Conservation (phyloP, 2,113 vertebrate genomes). For the Phrynosoma blainvillii region DNA sequence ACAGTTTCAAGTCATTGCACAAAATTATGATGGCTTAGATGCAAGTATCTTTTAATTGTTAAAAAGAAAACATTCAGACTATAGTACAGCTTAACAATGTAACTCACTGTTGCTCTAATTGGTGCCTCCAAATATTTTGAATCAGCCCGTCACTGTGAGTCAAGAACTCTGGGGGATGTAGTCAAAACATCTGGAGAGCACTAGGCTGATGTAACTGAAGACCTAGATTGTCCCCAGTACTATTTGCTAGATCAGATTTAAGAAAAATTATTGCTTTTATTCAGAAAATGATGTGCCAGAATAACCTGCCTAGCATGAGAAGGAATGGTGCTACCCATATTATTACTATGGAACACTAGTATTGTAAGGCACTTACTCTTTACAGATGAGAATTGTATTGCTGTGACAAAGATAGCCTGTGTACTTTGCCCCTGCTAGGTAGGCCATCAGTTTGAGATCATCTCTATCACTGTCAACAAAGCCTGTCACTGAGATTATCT, state of each 20-base stretch:
- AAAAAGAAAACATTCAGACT: not conserved
- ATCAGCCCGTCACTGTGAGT: not conserved
- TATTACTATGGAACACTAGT: not conserved
- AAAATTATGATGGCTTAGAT: not conserved
- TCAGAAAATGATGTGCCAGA: accelerated
- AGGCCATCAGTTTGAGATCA: slow-evolving; percentile 96
- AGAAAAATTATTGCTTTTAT: not conserved
- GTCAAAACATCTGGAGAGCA: not conserved
- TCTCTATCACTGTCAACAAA: slow-evolving; percentile 95
- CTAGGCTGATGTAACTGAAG: not conserved
- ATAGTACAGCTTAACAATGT: not conserved
- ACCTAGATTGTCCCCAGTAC: not conserved
- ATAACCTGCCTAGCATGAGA: not conserved
- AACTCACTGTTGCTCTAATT: not conserved
- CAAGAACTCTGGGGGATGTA: not conserved
- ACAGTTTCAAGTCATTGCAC: not conserved
- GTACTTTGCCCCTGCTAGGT: slow-evolving; percentile 92
- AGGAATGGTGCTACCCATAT: not conserved
- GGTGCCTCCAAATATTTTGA: too few species aligned
- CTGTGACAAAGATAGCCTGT: slow-evolving; percentile 95
- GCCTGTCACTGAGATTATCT: slow-evolving; percentile 97
- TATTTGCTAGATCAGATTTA: not conserved
- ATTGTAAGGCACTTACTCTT: slow-evolving; percentile 82
- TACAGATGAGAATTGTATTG: slow-evolving; percentile 97
- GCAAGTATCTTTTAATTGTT: not conserved